Evolutionary conservation across 64 coral and sea anemone genomes (phyloP), one percentile per base, ranked within the genome.

Genomic region (Montipora cactus): DNA sequence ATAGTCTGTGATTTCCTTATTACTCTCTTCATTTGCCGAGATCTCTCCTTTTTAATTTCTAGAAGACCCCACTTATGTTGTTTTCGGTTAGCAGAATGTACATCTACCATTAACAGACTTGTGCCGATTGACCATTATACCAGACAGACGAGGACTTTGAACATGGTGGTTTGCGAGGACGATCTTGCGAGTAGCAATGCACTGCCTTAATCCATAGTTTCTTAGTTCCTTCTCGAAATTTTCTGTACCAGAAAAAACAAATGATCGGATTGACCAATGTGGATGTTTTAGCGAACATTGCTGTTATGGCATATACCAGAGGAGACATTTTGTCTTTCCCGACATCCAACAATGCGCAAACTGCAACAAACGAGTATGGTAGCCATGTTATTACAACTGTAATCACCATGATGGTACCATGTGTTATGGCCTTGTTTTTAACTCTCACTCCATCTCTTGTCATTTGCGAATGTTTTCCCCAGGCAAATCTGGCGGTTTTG

Each of bases 261-360:
- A 92, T 87, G 16, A 92, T 59, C 3, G 91, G 91, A 44, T 92
- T 92, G 22, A 72, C 37, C 6, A 76, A 84, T 15, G 58, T 48
- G 2, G 81, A 85, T 19, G 69, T 76, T 67, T 92, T 92, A 48
- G 91, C 91, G 16, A 92, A 76, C 91, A 92, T 73, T 1, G 91
- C 70, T 15, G 91, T 6, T 11, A 87, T 13, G 21, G 72, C 13
- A 15, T 28, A 73, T 8, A 49, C 16, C 18, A 67, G 11, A 21
- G 19, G 7, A 49, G 91, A 52, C 16, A 75, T 15, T 14, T 74
- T 23, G 2, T 18, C 48, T 15, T 37, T n/a, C 8, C 23, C 47
- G 6, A 57, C 6, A 11, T 67, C 21, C 18, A 78, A 52, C 1
- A 25, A 37, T 2, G 91, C 10, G 21, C 44, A 59, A 23, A 87